phyloP scores from a whole-genome alignment of 1,140 invertebrate genomes.

The Oncopeltus fasciatus region DNA sequence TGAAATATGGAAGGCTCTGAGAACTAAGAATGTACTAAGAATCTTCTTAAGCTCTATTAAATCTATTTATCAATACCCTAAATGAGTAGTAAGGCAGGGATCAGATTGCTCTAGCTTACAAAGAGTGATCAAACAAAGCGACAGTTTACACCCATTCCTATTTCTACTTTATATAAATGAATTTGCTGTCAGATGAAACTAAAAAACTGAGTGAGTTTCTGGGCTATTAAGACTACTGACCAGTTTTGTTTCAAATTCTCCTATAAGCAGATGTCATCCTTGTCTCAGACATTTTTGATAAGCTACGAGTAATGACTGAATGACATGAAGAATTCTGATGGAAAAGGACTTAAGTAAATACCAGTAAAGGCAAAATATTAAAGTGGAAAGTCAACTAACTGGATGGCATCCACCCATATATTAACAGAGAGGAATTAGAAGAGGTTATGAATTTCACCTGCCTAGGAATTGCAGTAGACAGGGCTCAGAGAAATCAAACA shows the following conservation, averaged over 20 bases:
- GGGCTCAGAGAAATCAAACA: no score
- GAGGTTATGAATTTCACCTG: not conserved
- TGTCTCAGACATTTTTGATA: not conserved
- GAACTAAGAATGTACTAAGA: not conserved
- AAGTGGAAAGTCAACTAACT: no score
- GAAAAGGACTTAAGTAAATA: not conserved
- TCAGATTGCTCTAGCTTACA: not conserved
- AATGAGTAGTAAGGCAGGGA: no score
- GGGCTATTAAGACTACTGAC: no score
- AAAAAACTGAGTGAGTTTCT: no score
- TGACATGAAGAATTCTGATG: not conserved
- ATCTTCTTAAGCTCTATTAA: not conserved
- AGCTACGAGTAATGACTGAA: not conserved
- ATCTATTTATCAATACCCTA: not conserved
- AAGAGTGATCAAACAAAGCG: not conserved
- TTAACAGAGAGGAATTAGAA: not conserved
- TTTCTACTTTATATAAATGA: not conserved
- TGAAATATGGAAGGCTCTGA: not conserved
- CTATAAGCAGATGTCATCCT: no score
- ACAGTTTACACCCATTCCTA: not conserved
- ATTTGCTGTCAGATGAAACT: not conserved
- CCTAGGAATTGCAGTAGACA: no score
- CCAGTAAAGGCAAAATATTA: not conserved
- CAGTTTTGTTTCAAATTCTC: no score
- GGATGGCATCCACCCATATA: no score